Percentiles rank a stretch among this genome's conserved stretches.
These are phyloP conservation scores for Mimas tiliae DNA, from an alignment of 2,888 invertebrate species.

Conservation along the genomic window DNA sequence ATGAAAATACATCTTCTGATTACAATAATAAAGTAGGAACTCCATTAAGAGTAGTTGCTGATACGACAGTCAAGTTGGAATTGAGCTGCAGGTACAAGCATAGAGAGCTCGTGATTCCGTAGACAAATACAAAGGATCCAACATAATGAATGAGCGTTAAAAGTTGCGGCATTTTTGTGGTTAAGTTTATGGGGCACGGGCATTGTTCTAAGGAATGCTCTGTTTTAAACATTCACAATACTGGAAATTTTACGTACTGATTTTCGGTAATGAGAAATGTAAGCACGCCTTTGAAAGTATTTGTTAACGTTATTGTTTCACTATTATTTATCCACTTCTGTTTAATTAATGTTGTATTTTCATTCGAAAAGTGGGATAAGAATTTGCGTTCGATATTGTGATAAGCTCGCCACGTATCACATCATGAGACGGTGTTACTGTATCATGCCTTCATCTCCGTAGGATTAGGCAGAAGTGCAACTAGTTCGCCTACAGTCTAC, in stretches of 20 bases:
- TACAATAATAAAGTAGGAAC: too few species aligned
- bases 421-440: too few species aligned
- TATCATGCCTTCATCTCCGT: too few species aligned
- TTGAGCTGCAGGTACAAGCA: background rate
- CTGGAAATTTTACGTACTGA: background rate
- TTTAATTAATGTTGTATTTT: background rate
- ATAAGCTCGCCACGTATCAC: too few species aligned
- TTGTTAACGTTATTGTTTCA: background rate
- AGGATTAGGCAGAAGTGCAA: too few species aligned
- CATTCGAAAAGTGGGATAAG: too few species aligned
- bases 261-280: background rate
- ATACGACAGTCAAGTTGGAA: background rate
- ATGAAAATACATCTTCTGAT: background rate
- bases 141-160: conserved; percentile 15
- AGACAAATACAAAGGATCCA: conserved; percentile 6
- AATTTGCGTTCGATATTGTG: too few species aligned
- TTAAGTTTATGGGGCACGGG: conserved; percentile 8
- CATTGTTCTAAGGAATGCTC: conserved; percentile 1
- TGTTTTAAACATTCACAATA: conserved; percentile 12
- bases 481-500: too few species aligned
- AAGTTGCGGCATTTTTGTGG: conserved; percentile 18
- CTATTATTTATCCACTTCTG: too few species aligned
- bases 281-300: background rate
- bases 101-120: conserved; percentile 13
- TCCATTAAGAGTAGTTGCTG: background rate